Base-by-base conservation (phyloP, 2,113 vertebrate genomes). In the Sebastes schlegelii region DNA sequence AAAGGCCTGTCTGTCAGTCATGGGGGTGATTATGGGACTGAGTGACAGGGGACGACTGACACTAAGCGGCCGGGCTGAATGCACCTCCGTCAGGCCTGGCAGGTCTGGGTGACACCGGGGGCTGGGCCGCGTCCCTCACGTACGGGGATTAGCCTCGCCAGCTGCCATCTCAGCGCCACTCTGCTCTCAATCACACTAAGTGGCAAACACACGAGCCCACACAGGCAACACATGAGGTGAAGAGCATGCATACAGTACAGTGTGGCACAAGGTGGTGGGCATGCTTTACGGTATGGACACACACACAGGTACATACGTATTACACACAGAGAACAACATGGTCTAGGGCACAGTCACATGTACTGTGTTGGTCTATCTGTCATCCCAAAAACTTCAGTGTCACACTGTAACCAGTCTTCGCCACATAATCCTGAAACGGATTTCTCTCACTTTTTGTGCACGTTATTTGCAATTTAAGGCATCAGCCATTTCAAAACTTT, bases 1-100 rank as follows among this genome's bases (percentile, higher is more conserved):
- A 67, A 51, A 62, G 88, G 76, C 86, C 94, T 83, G 92, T 92
- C 94, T 92, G 93, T 96, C 95, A 95, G 90, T 95, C 94, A 95
- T 83, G 82, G 46, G 86, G 91, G 93, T 91, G 95, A 94, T 95
- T 95, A 95, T n/a, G 79, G 86, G 71, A 46, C 86, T 90, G 80
- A 83, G 91, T 93, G 94, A 92, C 82, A 77, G 90, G 72, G 71
- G 86, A 86, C 90, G 94, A 92, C 73, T 91, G 82, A 95, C 94
- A 84, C 86, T 93, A 95, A 95, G 91, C 93, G 93, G 91, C 93
- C 88, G 74, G 93, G 91, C 88, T 95, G 90, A 95, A 88, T 90
- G 85, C 23, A 78, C 92, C 93, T 94, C 90, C 86, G 84, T 95
- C 92, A 94, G 94, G 79, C 86, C 90, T 95, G 95, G 89, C 91